These are phyloP conservation scores for Otis tarda DNA, from an alignment of 2,113 vertebrate species.

Conservation along the genomic window DNA sequence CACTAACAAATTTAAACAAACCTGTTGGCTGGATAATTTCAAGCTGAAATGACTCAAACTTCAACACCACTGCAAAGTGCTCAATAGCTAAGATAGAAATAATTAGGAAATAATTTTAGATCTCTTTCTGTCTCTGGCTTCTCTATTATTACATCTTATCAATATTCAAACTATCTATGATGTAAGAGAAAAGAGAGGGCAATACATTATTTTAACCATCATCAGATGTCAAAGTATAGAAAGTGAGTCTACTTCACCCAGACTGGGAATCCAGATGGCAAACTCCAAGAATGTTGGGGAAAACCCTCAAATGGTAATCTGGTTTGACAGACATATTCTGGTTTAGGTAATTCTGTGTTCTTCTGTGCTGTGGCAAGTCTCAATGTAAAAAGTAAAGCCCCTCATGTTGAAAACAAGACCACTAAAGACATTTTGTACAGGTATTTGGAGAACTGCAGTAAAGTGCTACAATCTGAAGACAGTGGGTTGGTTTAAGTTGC, in stretches of 20 bases:
- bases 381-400: background rate
- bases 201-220: background rate
- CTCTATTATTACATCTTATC: background rate
- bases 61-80: background rate
- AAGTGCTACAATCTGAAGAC: background rate
- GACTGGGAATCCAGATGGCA: background rate
- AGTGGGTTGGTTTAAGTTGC: background rate
- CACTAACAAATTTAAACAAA: background rate
- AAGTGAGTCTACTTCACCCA: background rate
- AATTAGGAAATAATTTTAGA: background rate
- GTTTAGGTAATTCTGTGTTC: background rate
- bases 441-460: background rate
- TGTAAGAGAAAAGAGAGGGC: background rate
- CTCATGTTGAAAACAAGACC: background rate
- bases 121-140: background rate
- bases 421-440: background rate
- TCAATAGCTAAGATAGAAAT: background rate
- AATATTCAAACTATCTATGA: background rate
- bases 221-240: background rate
- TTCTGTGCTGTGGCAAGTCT: background rate
- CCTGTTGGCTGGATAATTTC: fast-evolving
- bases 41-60: background rate
- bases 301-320: background rate
- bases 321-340: background rate
- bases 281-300: background rate